Evolutionary conservation across 37 sponge, comb jelly and placozoan genomes (phyloP), one percentile per base, ranked within the genome.

Genomic region (Tethya wilhelma): DNA sequence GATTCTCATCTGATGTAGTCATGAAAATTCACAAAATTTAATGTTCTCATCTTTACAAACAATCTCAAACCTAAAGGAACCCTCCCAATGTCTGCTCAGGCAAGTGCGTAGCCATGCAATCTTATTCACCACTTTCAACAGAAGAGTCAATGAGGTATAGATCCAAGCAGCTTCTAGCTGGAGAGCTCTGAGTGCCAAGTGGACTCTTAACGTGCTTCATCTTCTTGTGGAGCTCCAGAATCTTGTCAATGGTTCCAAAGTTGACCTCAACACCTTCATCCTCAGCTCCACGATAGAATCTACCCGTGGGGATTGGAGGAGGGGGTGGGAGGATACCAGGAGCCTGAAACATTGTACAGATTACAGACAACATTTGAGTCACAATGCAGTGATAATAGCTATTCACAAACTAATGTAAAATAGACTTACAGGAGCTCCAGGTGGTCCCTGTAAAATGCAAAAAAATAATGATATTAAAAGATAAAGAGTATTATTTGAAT

Each of bases 381-480:
- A 30, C 37, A 64, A 6, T 28, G 17, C 11, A 34, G 6, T 12
- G 14, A 64, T 44, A 36, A 17, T 64, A 42, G 33, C 22, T 49
- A 70, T 38, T 20, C 12, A 19, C 28, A 49, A 14, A 39, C 38
- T 57, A 32, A 1, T 79, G 38, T 32, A 14, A 31, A 3, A 26
- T 30, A 26, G 28, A 75, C 89, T 77, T 44, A 88, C 92, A 44
- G 87, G 73, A 57, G 74, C 59, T 44, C 92, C 92, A 69, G 83
- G 73, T 9, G 87, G 87, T 20, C 92, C 92, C 92, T 91, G 63
- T 56, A 62, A 42, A 42, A 45, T 33, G 20, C 20, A 12, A 37
- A 70, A 46, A 20, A 56, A 32, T 56, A 56, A 5, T 66, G 29
- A 49, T 71, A 6, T 44, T 70, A 31, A 31, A 17, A 4, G 25